Conservation (phyloP, 2,888 invertebrate genomes). For the Laspeyria flexula region DNA sequence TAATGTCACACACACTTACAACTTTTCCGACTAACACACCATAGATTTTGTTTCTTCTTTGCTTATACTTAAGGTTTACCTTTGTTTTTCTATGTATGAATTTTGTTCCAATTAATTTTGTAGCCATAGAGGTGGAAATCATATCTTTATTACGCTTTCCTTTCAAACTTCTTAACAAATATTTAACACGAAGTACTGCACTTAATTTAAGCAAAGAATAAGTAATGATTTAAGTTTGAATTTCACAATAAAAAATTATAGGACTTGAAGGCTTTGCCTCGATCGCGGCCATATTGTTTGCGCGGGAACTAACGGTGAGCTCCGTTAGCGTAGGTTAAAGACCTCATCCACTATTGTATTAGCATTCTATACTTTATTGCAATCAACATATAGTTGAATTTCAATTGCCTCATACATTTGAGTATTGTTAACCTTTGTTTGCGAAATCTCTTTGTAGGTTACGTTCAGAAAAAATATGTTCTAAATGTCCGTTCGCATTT, state of each 20-base stretch:
- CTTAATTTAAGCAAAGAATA: not conserved
- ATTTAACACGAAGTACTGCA: not conserved
- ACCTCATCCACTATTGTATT: slow-evolving; percentile 44
- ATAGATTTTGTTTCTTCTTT: no score
- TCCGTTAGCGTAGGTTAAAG: slow-evolving; percentile 60
- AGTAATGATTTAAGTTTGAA: not conserved
- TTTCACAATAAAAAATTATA: slow-evolving; percentile 37
- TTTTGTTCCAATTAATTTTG: no score
- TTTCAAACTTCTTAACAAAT: no score
- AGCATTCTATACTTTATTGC: slow-evolving; percentile 22
- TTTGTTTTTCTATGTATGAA: no score
- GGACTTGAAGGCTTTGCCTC: slow-evolving; percentile 43
- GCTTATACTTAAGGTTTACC: no score
- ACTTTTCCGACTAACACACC: no score
- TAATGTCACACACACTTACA: no score
- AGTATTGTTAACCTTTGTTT: slow-evolving; percentile 42
- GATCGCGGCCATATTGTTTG: slow-evolving; percentile 59
- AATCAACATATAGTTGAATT: slow-evolving; percentile 32
- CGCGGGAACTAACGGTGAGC: slow-evolving; percentile 62
- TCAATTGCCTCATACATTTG: slow-evolving; percentile 22
- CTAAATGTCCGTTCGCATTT: slow-evolving; percentile 2
- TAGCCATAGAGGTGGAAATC: no score
- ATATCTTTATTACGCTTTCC: no score
- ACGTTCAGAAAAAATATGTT: slow-evolving; percentile 13
- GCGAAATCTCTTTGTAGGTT: slow-evolving; percentile 39